A percentile compares a stretch with the other conserved stretches of the same genome.
Conservation (phyloP, 2,113 vertebrate genomes). For the Tautogolabrus adspersus region DNA sequence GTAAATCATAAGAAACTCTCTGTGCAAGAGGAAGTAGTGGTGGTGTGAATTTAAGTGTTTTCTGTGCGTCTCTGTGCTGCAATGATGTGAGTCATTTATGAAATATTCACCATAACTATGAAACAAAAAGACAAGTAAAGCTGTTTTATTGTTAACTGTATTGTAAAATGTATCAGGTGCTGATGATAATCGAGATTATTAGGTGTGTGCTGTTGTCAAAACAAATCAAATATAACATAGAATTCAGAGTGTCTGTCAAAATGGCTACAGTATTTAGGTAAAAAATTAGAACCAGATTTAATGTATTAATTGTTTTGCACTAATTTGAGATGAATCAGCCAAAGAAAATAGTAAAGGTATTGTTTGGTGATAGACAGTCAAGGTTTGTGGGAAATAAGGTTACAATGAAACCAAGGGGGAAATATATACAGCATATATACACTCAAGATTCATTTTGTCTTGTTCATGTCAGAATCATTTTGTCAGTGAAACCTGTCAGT, state of each 20-base stretch:
- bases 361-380: neutral
- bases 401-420: neutral
- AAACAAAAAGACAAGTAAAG: slow-evolving; percentile 26
- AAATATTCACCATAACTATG: slow-evolving; percentile 39
- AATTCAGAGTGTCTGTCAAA: slow-evolving; percentile 10
- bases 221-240: neutral
- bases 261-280: neutral
- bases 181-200: slow-evolving; percentile 14
- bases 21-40: neutral
- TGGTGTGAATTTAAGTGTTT: slow-evolving; percentile 24
- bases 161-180: slow-evolving; percentile 18
- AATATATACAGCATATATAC: neutral
- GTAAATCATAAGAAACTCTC: slow-evolving; percentile 33
- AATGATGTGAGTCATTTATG: slow-evolving; percentile 15
- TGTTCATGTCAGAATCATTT: slow-evolving; percentile 15
- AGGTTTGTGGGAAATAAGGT: slow-evolving; percentile 1
- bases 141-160: slow-evolving; percentile 24
- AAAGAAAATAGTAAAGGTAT: slow-evolving; percentile 29
- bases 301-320: slow-evolving; percentile 49
- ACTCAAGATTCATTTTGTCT: neutral
- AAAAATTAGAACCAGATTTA: neutral
- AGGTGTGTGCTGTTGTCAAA: slow-evolving; percentile 6
- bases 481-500: neutral
- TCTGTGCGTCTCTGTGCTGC: slow-evolving; percentile 34
- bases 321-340: slow-evolving; percentile 26